Evolutionary conservation across 2,797 vertebrate genomes (phyloP), one percentile per base, ranked within the genome.

Genomic region (Mastacembelus armatus): DNA sequence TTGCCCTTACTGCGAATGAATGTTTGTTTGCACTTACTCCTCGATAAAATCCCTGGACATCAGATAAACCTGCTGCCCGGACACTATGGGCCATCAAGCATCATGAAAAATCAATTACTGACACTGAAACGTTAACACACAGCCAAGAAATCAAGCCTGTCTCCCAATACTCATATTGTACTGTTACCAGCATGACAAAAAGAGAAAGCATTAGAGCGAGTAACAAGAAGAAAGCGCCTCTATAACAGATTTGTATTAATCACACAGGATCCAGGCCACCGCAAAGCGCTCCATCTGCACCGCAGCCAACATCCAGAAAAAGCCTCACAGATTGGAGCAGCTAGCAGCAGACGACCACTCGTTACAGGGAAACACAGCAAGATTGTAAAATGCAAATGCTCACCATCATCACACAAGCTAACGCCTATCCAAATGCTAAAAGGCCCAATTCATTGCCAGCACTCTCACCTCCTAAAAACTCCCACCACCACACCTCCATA

Each of bases 181-280:
- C 15, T 2, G 22, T 19, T 24, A 48, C 26, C 45, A 1, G 43
- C 26, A 21, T 33, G 56, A 71, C 65, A 45, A 40, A 78, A 58
- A 14, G 7, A 72, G 65, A 24, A 54, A 49, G 48, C 48, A 39
- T 43, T 65, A 62, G 62, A 21, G 69, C 56, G 19, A 11, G 58
- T 49, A 74, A 60, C 62, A 2, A 66, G 44, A 38, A 60, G 64
- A 50, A 51, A 52, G 66, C 27, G 32, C 47, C 74, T 78, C 69
- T 60, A 74, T 70, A 54, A 85, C 86, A 84, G 82, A 83, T 84
- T 82, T 86, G 42, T 78, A 88, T 87, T 89, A 80, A 85, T 87
- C 85, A 88, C 82, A 69, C 65, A 8, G 67, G 78, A 88, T 84
- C 74, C 85, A 68, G 77, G 81, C 55, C 59, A 49, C 80, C 69